Percentiles rank a stretch among this genome's conserved stretches.
phyloP scores from a whole-genome alignment of 1,140 invertebrate species.

The Oscheius sp. region DNA sequence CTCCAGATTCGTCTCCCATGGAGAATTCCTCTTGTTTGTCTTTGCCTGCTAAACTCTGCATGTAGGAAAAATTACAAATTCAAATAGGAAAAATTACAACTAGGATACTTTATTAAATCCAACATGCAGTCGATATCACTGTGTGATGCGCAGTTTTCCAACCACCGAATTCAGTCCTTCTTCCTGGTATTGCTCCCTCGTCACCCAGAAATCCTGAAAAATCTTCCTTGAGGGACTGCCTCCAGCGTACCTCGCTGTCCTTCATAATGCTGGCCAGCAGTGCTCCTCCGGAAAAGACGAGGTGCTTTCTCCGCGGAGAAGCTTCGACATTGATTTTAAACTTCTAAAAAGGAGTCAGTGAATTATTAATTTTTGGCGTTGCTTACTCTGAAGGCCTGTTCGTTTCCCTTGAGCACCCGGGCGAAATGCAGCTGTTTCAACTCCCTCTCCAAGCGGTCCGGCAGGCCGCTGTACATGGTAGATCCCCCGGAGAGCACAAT shows the following conservation, averaged over 20 bases:
- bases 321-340: constrained; percentile 99
- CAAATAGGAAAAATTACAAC: too few species aligned
- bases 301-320: constrained; percentile 93
- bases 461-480: constrained; percentile 98
- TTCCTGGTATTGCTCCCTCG: constrained; percentile 87
- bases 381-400: constrained; percentile 78
- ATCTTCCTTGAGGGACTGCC: constrained; percentile 45
- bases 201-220: constrained; percentile 81
- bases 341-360: constrained; percentile 77
- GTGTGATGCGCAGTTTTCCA: constrained; percentile 44
- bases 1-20: too few species aligned
- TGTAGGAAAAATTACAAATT: too few species aligned
- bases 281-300: constrained; percentile 98
- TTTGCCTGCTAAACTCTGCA: too few species aligned
- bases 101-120: too few species aligned
- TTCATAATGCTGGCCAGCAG: constrained; percentile 98
- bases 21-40: too few species aligned
- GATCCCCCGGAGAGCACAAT: constrained; percentile 96
- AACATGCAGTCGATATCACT: neutral
- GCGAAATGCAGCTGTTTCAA: constrained; percentile 97
- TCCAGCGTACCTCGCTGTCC: constrained; percentile 72
- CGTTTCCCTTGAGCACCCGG: constrained; percentile 89
- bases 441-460: constrained; percentile 90
- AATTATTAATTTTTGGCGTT: too few species aligned
- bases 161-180: constrained; percentile 70